Evolutionary conservation across 2,888 invertebrate genomes (phyloP), one percentile per base, ranked within the genome.

Genomic region (Agrotis exclamationis): DNA sequence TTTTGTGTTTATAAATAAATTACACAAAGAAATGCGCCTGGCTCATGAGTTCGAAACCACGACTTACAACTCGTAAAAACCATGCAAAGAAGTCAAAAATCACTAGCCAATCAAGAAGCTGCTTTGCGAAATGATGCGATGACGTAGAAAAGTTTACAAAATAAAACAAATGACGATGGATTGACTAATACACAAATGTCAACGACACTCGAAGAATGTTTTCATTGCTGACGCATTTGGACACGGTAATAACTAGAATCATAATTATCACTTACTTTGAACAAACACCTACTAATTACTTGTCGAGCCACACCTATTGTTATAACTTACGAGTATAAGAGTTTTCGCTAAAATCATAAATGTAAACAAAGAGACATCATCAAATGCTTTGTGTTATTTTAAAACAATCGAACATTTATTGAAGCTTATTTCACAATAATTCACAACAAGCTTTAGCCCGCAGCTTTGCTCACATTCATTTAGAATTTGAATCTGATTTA

Each of bases 191-290:
- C 20, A 16, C 14, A 45, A 20, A 71, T 59, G 63, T 66, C 72
- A 71, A 66, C 22, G 77, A 71, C 71, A 76, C 66, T 47, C 24
- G 50, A 54, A 28, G 53, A 69, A 75, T 73, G 64, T 74, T 62
- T 70, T 47, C 57, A 70, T 62, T 74, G 50, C 58, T 59, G 24
- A 58, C 62, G 50, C 48, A 54, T 14, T 44, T 18, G 59, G 24
- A 66, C 39, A 22, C 54, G 65, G 24, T 59, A 71, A 76, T 59
- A 28, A 54, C 65, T 59, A 47, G 58, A 66, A 66, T 66, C 24
- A 47, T 33, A 66, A 71, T 71, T 44, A 66, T 51, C 76, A 54
- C 76, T 76, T 45, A 70, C 47, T 64, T 20, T 57, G 44, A 57
- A 63, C 50, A 71, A 66, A 76, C 47, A 59, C n/a, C 14, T 45